These are phyloP conservation scores for Clunio marinus DNA, from an alignment of 2,888 invertebrate genomes.

Conservation along the genomic window DNA sequence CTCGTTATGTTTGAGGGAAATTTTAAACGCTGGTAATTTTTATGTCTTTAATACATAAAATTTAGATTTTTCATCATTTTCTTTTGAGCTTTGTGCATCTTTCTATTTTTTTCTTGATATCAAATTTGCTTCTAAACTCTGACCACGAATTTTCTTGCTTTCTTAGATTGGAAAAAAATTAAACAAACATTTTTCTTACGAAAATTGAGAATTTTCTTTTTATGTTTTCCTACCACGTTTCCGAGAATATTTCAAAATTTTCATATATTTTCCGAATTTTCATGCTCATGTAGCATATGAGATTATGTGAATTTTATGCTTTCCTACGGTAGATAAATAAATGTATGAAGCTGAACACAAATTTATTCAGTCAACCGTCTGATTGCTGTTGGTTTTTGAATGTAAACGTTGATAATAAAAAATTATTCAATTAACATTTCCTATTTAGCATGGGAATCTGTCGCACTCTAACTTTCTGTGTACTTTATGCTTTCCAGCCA, in stretches of 20 bases:
- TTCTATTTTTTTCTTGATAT: too few species aligned
- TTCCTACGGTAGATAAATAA: too few species aligned
- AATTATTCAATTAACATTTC: constrained; percentile 39
- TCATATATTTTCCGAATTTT: too few species aligned
- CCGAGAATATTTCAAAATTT: constrained; percentile 6
- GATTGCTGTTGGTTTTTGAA: too few species aligned
- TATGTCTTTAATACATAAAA: constrained; percentile 2
- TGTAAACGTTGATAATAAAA: constrained; percentile 21
- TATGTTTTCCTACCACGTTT: not conserved
- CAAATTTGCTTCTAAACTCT: too few species aligned
- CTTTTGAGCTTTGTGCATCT: too few species aligned
- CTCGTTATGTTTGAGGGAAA: not conserved
- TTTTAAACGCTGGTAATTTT: constrained; percentile 9
- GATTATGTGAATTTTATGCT: too few species aligned
- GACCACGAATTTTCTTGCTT: constrained; percentile 11
- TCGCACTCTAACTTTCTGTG: not conserved
- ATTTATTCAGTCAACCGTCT: too few species aligned
- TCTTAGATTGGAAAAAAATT: not conserved
- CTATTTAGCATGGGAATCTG: constrained; percentile 29
- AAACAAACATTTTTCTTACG: constrained; percentile 8
- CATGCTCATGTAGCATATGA: too few species aligned
- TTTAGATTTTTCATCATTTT: constrained; percentile 12
- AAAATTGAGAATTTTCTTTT: not conserved
- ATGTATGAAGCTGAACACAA: too few species aligned
- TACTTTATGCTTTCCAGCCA: not conserved